phyloP scores from a whole-genome alignment of 2,113 vertebrate species.

The Oreochromis niloticus region DNA sequence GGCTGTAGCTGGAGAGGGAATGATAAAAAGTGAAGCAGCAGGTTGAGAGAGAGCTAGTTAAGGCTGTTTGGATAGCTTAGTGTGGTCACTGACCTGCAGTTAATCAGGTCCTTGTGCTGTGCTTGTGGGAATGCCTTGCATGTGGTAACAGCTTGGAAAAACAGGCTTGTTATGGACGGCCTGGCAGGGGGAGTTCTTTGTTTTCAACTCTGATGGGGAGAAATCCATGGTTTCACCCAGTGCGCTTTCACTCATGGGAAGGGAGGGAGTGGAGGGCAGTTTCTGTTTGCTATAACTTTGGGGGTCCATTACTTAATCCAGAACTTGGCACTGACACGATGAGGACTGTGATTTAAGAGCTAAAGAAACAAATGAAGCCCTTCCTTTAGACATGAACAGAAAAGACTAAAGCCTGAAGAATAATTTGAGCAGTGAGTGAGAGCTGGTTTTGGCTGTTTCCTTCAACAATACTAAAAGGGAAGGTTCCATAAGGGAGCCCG shows the following conservation, averaged over 20 bases:
- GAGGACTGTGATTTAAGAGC: constrained; percentile 7
- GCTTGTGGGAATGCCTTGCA: constrained; percentile 45
- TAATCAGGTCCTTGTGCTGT: constrained; percentile 47
- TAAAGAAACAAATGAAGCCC: neutral
- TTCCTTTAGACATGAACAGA: constrained; percentile 2
- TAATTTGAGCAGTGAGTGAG: neutral
- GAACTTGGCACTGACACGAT: constrained; percentile 13
- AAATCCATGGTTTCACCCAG: neutral
- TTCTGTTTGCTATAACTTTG: constrained; percentile 15
- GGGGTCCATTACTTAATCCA: constrained; percentile 4
- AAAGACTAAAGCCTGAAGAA: neutral
- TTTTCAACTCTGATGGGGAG: constrained; percentile 23
- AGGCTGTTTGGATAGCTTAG: constrained; percentile 22
- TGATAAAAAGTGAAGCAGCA: neutral
- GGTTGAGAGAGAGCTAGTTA: neutral
- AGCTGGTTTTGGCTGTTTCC: neutral
- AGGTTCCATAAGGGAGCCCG: neutral
- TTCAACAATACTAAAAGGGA: neutral
- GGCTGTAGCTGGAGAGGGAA: neutral
- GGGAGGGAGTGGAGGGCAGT: neutral
- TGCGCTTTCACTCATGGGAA: neutral
- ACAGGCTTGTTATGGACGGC: constrained; percentile 40
- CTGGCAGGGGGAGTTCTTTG: constrained; percentile 45
- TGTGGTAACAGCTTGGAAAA: constrained; percentile 55
- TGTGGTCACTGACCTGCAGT: constrained; percentile 51